Evolutionary conservation across 2,888 invertebrate genomes (phyloP), one percentile per base, ranked within the genome.

Genomic region (Spodoptera picta): DNA sequence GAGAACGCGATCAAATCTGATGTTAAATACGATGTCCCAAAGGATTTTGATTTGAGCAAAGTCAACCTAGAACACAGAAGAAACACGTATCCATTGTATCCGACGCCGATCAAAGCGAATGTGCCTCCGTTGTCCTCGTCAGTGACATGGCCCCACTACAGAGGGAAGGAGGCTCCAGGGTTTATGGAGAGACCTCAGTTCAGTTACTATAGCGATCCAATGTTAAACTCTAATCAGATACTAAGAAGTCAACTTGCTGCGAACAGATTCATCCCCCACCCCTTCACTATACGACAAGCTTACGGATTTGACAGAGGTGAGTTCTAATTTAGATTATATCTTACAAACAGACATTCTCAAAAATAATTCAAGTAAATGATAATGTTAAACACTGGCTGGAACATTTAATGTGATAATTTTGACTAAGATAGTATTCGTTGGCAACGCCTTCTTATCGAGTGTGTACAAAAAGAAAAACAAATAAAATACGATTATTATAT

Each of bases 231-330:
- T 12, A 91, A 90, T 24, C 89, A 91, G 44, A 83, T 92, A 56
- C 75, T 94, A 43, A 84, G 92, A 42, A 91, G 66, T 66, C 93
- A 93, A 50, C 79, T 93, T 12, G 89, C 88, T 4, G 87, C 87
- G 0, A 92, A 88, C 58, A 89, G 91, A 85, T 90, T 84, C 60
- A 76, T 86, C 19, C 56, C 90, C 0, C 89, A 88, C 60, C 87
- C 92, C 0, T 89, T 87, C 45, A 80, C 89, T 50, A 79, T 92
- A 73, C 83, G 91, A 69, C 92, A 91, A 63, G 80, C 90, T 9
- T 93, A 90, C 61, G 91, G 90, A 76, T 90, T 88, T 68, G 92
- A 93, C 61, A 89, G 92, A 91, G 92, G 94, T 94, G 69, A 84
- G 88, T 64, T 36, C 36, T 23, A 24, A 31, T n/a, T n/a, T 36